Evolutionary conservation across 2,797 vertebrate genomes (phyloP), one percentile per base, ranked within the genome.

Genomic region (Neosilurus hyrtlii): DNA sequence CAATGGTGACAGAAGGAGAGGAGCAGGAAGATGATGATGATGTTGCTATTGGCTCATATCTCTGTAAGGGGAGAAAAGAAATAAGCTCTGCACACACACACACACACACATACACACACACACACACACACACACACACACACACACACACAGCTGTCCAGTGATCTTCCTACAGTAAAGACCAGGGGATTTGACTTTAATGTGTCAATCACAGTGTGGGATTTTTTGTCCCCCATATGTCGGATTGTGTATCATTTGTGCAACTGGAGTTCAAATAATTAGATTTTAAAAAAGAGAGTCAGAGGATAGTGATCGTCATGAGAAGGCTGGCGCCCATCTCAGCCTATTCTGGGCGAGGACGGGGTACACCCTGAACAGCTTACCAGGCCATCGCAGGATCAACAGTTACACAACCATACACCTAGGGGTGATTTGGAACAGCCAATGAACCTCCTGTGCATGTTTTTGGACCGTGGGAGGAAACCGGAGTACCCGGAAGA

Each of bases 1-100:
- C n/a, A 43, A 57, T 72, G 37, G 52, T 74, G 59, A 74, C 70
- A 75, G 71, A 74, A 54, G 76, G 61, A 78, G 43, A 72, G 71
- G 72, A 71, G 26, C 37, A 2, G 59, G 18, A 65, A 51, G 76
- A 78, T 51, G 49, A 80, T 51, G 49, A 80, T n/a, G 59, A 54
- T 65, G 76, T 3, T 54, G 24, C 26, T 24, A 11, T 24, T 66
- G 72, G 72, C 61, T 75, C 14, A 65, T 75, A 14, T 37, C 56
- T 82, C 30, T 76, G 49, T 59, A 67, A 75, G 49, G 49, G 62
- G 37, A 82, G 72, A 76, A 75, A 49, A 81, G 79, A 71, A 78
- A 78, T 51, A 63, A 26, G n/a, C 37, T 63, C 10, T 15, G 4
- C n/a, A 14, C 9, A 22, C 18, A 63, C n/a, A 26, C 61, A 26